Evolutionary conservation across 2,113 vertebrate species (phyloP), one percentile per base, ranked within the genome.

Genomic region (Rana temporaria): DNA sequence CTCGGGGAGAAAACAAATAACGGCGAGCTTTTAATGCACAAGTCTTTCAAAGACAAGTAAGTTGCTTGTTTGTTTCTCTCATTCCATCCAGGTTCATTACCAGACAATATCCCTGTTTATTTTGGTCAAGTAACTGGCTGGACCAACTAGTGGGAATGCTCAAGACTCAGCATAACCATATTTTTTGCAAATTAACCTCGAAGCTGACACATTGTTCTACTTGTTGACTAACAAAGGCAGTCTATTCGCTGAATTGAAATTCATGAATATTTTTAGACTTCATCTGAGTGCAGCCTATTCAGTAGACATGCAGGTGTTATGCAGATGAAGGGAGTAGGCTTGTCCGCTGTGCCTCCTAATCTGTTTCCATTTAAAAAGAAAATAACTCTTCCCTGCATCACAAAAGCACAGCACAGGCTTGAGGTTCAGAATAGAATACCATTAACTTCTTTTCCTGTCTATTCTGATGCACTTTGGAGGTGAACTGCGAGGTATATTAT

Each of bases 231-330:
- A 80, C 69, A 78, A 84, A 62, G 84, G 75, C 60, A 69, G 57
- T 63, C 69, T 55, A 67, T 62, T 77, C 89, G 77, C 83, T 76
- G 84, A 84, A 87, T 89, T 84, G 86, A 90, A 89, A 86, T 88
- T 86, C 84, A 88, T 85, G 86, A 83, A 52, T 85, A 88, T 90
- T 84, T 88, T 70, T 77, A 88, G 89, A 90, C 87, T 90, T 87
- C 82, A 79, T 85, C 67, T 86, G 89, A 55, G 75, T 60, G 67
- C 81, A 65, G 75, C 80, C 84, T 88, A 86, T 85, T 86, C 87
- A 88, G 87, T 88, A 88, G 91, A 88, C 85, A 87, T 90, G 84
- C 81, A 86, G 84, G 85, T 86, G 87, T 90, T 91, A 88, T 88
- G 90, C 67, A 90, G 90, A 90, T 90, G 89, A 90, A 86, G 84